Conservation (phyloP, 2,797 vertebrate species). For the Falco naumanni region DNA sequence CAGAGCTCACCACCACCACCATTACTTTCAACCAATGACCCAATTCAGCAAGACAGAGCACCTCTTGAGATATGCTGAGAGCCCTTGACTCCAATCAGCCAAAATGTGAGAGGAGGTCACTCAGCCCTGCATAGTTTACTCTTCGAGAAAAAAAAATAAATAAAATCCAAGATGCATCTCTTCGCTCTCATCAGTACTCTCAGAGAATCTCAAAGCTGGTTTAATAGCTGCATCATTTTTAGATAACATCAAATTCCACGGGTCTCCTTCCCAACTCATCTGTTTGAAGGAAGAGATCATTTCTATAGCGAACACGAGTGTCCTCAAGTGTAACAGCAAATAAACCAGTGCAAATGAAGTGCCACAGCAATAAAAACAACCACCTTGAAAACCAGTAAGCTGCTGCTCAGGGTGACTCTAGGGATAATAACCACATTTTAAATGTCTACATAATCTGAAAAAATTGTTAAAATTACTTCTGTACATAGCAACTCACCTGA, state of each 20-base stretch:
- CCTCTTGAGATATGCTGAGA: slow-evolving; percentile 8
- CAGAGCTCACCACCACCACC: neutral
- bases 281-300: slow-evolving; percentile 43
- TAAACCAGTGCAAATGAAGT: slow-evolving; percentile 53
- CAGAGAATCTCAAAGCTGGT: slow-evolving; percentile 23
- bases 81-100: slow-evolving; percentile 26
- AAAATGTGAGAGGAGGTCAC: slow-evolving; percentile 13
- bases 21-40: slow-evolving; percentile 11
- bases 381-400: slow-evolving; percentile 43
- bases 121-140: neutral
- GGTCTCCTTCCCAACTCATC: slow-evolving; percentile 45
- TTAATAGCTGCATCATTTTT: slow-evolving; percentile 45
- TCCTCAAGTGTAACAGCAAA: slow-evolving; percentile 59
- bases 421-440: slow-evolving; percentile 16
- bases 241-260: slow-evolving; percentile 46
- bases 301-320: slow-evolving; percentile 26
- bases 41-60: slow-evolving; percentile 13
- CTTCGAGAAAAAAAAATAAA: neutral
- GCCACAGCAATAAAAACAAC: slow-evolving; percentile 23
- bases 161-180: neutral
- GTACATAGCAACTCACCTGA: neutral
- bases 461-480: neutral
- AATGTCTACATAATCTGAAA: slow-evolving; percentile 3
- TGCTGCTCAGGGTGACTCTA: neutral
- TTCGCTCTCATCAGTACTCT: slow-evolving; percentile 17